A percentile compares a stretch with the other conserved stretches of the same genome.
Evolutionary conservation across 2,113 vertebrate genomes (phyloP).

Genomic region (Diglossa brunneiventris): DNA sequence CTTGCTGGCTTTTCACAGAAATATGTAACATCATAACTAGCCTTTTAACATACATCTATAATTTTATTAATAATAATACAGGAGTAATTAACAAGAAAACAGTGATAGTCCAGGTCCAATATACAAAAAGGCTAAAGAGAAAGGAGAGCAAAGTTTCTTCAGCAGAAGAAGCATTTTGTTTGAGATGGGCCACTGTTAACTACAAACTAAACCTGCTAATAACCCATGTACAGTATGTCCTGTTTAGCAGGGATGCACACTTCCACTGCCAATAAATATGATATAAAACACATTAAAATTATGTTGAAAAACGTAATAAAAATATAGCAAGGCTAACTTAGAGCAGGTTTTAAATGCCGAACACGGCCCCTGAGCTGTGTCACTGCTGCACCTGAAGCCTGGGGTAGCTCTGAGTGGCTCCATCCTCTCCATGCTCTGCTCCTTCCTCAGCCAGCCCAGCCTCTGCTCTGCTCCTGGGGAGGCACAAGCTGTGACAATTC

Average conservation of each 20-base stretch:
- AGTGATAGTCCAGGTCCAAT: not conserved
- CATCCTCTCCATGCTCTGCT: fast-evolving
- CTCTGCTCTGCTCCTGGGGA: not conserved
- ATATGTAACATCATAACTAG: not conserved
- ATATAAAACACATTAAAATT: not conserved
- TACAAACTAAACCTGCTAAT: not conserved
- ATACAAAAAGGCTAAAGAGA: not conserved
- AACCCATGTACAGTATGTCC: not conserved
- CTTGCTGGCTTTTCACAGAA: not conserved
- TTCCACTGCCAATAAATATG: not conserved
- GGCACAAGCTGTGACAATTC: not conserved
- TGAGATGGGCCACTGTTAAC: not conserved
- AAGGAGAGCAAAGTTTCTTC: not conserved
- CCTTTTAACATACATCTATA: not conserved
- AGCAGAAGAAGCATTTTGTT: not conserved
- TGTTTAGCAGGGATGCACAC: not conserved
- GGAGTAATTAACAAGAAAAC: not conserved
- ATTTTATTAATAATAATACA: not conserved
- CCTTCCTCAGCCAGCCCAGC: not conserved
- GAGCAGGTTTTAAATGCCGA: not conserved
- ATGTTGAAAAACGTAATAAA: not conserved
- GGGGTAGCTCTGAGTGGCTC: not conserved
- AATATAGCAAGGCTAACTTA: not conserved
- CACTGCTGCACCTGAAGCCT: not conserved
- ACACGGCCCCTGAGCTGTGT: not conserved